These are phyloP conservation scores for Drosophila gaucha DNA, from an alignment of 2,888 invertebrate genomes.

Conservation along the genomic window DNA sequence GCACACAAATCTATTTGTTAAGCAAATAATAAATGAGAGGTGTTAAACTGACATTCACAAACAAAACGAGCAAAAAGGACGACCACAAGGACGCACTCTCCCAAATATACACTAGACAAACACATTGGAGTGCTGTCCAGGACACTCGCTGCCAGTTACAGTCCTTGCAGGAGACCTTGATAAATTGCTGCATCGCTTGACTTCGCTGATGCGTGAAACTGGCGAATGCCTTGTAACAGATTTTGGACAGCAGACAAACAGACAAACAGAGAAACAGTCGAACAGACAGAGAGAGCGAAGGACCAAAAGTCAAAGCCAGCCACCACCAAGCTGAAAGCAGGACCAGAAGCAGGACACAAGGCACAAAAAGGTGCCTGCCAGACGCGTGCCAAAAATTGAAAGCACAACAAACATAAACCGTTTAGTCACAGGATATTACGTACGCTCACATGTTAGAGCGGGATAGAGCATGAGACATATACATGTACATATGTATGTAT, in stretches of 20 bases:
- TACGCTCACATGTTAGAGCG: slow-evolving; percentile 77
- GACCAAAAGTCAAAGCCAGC: slow-evolving; percentile 62
- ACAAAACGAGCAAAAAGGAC: slow-evolving; percentile 60
- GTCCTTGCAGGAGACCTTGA: slow-evolving; percentile 65
- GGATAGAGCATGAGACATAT: slow-evolving; percentile 16
- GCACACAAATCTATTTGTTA: slow-evolving; percentile 52
- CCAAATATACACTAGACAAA: slow-evolving; percentile 2
- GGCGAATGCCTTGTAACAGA: slow-evolving; percentile 79
- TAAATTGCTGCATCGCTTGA: slow-evolving; percentile 75
- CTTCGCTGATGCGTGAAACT: slow-evolving; percentile 67
- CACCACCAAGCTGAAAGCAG: slow-evolving; percentile 55
- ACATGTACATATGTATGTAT: neutral
- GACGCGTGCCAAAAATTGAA: slow-evolving; percentile 81
- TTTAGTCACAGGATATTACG: slow-evolving; percentile 85
- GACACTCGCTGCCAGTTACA: slow-evolving; percentile 68
- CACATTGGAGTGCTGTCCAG: slow-evolving; percentile 63
- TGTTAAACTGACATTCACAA: slow-evolving; percentile 69
- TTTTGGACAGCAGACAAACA: slow-evolving; percentile 62
- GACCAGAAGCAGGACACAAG: slow-evolving; percentile 27
- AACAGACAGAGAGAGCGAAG: slow-evolving; percentile 21
- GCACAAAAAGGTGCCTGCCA: slow-evolving; percentile 51
- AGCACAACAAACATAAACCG: slow-evolving; percentile 84
- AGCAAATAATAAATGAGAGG: slow-evolving; percentile 65
- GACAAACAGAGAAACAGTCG: slow-evolving; percentile 39
- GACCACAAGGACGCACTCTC: slow-evolving; percentile 52